Percentiles rank a stretch among this genome's conserved stretches.
Conservation (phyloP, 2,113 vertebrate genomes). For the Falco punctatus region DNA sequence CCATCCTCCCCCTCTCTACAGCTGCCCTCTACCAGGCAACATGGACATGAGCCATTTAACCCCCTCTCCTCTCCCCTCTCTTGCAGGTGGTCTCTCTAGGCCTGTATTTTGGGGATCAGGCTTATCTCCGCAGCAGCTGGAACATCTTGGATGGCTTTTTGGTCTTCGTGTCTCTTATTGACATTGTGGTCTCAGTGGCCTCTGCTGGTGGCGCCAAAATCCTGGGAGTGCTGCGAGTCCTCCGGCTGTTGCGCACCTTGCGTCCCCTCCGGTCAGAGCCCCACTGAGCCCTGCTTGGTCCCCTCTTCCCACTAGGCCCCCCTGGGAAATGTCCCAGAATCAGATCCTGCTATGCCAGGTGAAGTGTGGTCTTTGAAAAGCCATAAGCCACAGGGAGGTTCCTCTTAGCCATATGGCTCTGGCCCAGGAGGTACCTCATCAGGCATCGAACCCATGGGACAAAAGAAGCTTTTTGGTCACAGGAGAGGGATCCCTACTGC, state of each 20-base stretch:
- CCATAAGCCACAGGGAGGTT: not conserved
- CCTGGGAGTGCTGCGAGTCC: conserved; percentile 92
- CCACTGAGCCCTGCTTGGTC: fast-evolving
- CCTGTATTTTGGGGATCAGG: conserved; percentile 91
- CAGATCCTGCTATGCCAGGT: not conserved
- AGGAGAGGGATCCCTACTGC: not conserved
- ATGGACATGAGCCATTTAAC: not conserved
- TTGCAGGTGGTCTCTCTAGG: conserved; percentile 94
- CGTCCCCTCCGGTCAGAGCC: conserved; percentile 89
- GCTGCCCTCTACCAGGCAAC: not conserved
- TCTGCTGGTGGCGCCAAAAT: conserved; percentile 95
- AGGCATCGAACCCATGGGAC: not conserved
- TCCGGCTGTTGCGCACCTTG: conserved; percentile 91
- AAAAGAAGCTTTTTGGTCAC: not conserved
- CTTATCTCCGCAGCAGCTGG: conserved; percentile 97
- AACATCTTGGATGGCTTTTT: conserved; percentile 96
- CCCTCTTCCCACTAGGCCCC: not conserved
- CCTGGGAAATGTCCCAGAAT: not conserved
- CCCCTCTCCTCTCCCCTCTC: not conserved
- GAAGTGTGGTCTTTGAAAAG: not conserved
- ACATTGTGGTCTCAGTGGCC: conserved; percentile 96
- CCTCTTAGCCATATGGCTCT: not conserved
- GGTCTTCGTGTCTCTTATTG: conserved; percentile 96
- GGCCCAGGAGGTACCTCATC: not conserved
- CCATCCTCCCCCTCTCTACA: not conserved